Evolutionary conservation across 37 sponge, comb jelly and placozoan genomes (phyloP), one percentile per base, ranked within the genome.

Genomic region (Beroe forskalii): DNA sequence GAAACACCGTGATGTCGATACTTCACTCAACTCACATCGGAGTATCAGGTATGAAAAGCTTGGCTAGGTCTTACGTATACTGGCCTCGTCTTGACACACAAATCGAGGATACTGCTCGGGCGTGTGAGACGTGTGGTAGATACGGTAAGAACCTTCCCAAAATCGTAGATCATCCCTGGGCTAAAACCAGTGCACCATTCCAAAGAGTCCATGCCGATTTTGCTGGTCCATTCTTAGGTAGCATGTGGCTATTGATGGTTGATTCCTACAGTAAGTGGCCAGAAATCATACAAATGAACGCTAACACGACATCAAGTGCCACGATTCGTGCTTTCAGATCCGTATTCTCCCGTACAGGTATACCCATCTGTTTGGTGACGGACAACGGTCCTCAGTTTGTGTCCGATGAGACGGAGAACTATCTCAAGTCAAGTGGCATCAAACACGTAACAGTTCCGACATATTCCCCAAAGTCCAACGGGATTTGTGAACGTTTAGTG

Each of bases 181-280:
- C 66, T 20, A 63, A 19, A 63, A 19, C 66, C 4, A 63, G 23
- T 23, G 66, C 66, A 63, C 66, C 66, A 63, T 63, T 63, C 66
- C 66, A 63, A 63, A 6, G 66, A 19, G 66, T 63, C 14, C 66
- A 63, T 63, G n/a, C 66, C 4, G 66, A 63, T 19, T 63, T 63
- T 63, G 66, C 66, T n/a, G 66, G 66, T 4, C 66, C 66, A 23
- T 63, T 63, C 25, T 20, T 63, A n/a, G 43, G 72, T 39, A 72
- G 48, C 19, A 91, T 66, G 69, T 91, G 67, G 22, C 32, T 93
- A 0, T 41, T 93, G 0, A 28, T 67, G 0, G 67, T 91, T 0
- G 90, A 93, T 93, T 67, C 93, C 14, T 48, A 89, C 31, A 89
- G 91, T 2, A 93, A 93, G 33, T 93, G 93, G 93, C 90, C 91